Base-by-base conservation (phyloP, 53 echinoderm and acorn worm species). In the Henricia sp. region DNA sequence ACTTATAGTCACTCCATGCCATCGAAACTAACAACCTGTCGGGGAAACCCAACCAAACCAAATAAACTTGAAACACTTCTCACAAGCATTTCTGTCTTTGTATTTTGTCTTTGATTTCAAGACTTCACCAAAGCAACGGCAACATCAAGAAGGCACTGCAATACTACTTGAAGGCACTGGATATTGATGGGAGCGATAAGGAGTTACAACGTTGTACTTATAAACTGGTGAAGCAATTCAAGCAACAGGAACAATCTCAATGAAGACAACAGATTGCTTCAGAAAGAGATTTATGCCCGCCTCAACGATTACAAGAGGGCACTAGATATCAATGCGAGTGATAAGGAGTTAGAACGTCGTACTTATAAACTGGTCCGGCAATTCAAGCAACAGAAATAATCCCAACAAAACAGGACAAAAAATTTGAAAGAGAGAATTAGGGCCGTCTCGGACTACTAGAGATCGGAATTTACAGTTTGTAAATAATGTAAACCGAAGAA, bases 291-390 rank as follows among this genome's bases (percentile, higher is more conserved):
- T n/a, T n/a, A n/a, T n/a, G n/a, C n/a, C n/a, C n/a, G n/a, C n/a
- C n/a, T n/a, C n/a, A n/a, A n/a, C n/a, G n/a, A 58, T 19, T 96
- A 83, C 83, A 69, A 94, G 54, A 82, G 70, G 38, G 96, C 96
- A 3, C 68, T 96, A 14, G 75, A 94, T 11, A 90, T 96, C 17
- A 82, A 94, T 24, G 67, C 66, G 2, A 83, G 83, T 35, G 93
- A 91, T 51, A 68, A 84, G 50, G 48, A 62, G 4, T 86, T 96
- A 4, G 90, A 94, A 39, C 69, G 87, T 43, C 71, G 70, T 6
- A 82, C 90, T 19, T 63, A 76, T 48, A 70, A 82, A 29, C 84
- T 96, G 19, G 86, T 59, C 5, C 34, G 76, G 46, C 65, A 91
- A 34, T 72, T 87, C 24, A 84, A 90, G 34, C 52, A 71, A 28